Conservation (phyloP, 1,140 invertebrate genomes). For the Tribolium castaneum region DNA sequence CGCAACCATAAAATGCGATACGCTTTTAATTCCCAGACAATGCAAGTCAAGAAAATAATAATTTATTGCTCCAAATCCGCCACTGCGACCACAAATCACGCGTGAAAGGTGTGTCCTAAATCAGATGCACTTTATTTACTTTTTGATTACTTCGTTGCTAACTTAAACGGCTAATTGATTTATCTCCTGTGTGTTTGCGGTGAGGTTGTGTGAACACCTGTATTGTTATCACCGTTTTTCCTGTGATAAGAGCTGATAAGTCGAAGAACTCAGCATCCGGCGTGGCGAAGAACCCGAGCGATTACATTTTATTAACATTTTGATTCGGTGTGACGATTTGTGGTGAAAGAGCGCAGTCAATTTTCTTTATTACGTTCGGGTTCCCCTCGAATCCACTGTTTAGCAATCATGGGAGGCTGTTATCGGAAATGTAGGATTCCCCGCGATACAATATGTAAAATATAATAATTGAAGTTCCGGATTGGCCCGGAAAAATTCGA, state of each 20-base stretch:
- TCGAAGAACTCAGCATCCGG: not conserved
- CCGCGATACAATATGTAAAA: constrained; percentile 16
- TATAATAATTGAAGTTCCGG: not conserved
- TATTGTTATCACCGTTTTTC: not conserved
- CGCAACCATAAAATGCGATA: no score
- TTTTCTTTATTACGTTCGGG: constrained; percentile 8
- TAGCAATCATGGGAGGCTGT: not conserved
- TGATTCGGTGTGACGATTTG: constrained; percentile 19
- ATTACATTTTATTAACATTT: not conserved
- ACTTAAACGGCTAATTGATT: not conserved
- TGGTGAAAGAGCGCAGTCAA: not conserved
- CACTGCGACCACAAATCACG: no score
- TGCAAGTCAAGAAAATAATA: no score
- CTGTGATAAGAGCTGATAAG: not conserved
- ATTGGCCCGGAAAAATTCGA: constrained; percentile 12
- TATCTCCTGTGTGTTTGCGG: not conserved
- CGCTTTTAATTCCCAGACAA: no score
- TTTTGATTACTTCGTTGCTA: no score
- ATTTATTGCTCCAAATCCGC: no score
- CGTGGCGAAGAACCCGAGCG: not conserved
- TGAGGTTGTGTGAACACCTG: not conserved
- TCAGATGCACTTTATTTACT: no score
- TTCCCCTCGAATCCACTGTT: not conserved
- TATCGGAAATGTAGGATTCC: constrained; percentile 12
- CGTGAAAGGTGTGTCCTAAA: no score